Evolutionary conservation across 2,797 vertebrate genomes (phyloP), one percentile per base, ranked within the genome.

Genomic region (Diplodus puntazzo): DNA sequence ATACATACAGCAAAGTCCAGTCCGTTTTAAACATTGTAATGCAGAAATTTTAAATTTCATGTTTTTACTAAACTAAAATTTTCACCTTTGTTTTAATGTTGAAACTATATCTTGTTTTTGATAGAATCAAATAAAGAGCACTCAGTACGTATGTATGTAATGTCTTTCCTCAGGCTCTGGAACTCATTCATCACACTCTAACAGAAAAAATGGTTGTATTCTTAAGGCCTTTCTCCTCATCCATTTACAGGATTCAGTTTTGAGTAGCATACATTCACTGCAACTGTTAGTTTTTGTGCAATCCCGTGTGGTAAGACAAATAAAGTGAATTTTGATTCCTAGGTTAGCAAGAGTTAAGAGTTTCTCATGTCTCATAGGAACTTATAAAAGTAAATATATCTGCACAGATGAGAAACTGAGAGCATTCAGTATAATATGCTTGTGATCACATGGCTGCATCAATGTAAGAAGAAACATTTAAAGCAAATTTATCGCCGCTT

Each of bases 391-490:
- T n/a, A 55, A 30, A 64, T 23, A 25, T 2, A 57, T 17, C 13
- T 5, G 45, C n/a, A 17, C 3, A 9, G 13, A 34, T 49, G 11
- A 30, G 25, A 54, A 42, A 46, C 7, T 16, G 8, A 27, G 5
- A 27, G 3, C 14, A 2, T 3, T 27, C 7, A n/a, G 39, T 43
- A 43, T 43, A 61, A 43, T 61, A 23, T 16, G 43, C 25, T 46
- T 18, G 23, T 64, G 16, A 67, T 81, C 39, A 73, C 21, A 73
- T 30, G 52, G 50, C 55, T 73, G 27, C 30, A 58, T 69, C 45
- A 63, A 3, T 25, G 45, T 27, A 8, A 48, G 21, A 70, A 23
- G 30, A 27, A 39, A 30, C 18, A 60, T 60, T 54, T 46, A 53
- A 39, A 67, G n/a, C 57, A 55, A 20, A 52, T 77, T 49, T 43